These are phyloP conservation scores for Amblyjoppa proteus DNA, from an alignment of 2,888 invertebrate species.

Conservation along the genomic window DNA sequence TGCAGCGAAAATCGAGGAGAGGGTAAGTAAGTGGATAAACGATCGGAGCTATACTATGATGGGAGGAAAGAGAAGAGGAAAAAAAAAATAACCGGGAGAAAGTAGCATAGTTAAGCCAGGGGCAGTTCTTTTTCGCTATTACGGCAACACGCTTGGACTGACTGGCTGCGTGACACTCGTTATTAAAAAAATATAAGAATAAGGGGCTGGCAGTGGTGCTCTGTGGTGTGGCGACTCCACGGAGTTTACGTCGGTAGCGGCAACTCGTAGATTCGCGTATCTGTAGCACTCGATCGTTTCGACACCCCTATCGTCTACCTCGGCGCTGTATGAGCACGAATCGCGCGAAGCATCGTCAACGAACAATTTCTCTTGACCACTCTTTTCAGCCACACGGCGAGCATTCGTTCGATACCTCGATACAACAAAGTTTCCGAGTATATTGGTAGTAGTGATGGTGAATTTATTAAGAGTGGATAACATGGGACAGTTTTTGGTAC, in stretches of 20 bases:
- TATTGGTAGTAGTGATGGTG: too few relatives aligned
- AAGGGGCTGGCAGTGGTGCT: conserved; percentile 33
- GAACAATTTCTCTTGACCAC: neutral
- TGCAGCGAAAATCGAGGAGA: conserved; percentile 60
- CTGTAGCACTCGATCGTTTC: conserved; percentile 54
- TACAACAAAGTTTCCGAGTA: too few relatives aligned
- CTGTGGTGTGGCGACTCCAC: neutral
- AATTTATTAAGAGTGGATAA: too few relatives aligned
- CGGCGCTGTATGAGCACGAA: conserved; percentile 45
- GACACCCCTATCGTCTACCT: conserved; percentile 34
- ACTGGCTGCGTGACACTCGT: conserved; percentile 66
- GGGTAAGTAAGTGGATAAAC: conserved; percentile 71
- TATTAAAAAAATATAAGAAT: conserved; percentile 60
- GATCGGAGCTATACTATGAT: conserved; percentile 55
- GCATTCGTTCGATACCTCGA: conserved; percentile 35
- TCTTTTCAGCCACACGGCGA: neutral
- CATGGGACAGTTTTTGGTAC: too few relatives aligned
- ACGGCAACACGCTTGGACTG: conserved; percentile 35
- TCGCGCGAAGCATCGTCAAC: conserved; percentile 56
- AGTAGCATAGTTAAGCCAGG: conserved; percentile 41
- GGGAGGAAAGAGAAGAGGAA: conserved; percentile 9
- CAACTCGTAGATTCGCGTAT: conserved; percentile 38
- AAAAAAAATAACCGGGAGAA: conserved; percentile 32
- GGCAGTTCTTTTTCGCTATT: conserved; percentile 43
- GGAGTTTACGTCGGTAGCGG: conserved; percentile 8